Evolutionary conservation across 2,888 invertebrate species (phyloP), one percentile per base, ranked within the genome.

Genomic region (Pinctada fucata): DNA sequence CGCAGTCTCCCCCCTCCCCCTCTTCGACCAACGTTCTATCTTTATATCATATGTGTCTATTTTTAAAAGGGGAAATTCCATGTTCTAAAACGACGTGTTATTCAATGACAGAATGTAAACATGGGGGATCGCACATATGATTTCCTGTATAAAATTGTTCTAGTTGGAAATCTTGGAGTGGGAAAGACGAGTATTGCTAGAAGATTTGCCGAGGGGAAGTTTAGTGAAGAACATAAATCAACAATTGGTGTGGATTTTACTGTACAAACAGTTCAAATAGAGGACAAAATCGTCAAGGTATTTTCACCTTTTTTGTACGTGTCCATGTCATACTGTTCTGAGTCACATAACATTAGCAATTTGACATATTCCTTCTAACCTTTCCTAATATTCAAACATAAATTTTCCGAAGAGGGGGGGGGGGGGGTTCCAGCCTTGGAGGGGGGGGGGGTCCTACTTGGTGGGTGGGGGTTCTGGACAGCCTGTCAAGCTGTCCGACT

Each of bases 171-270:
- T 50, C 58, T 31, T 65, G 71, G 66, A 8, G 79, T 79, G 10
- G 79, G 79, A 3, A 79, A 79, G 48, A 72, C 79, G 0, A 79
- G 79, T 67, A 52, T 79, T 31, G 71, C 73, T 3, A 69, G 63
- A 45, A 31, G 75, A 10, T 79, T 75, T 58, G 65, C 71, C 13
- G 71, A 71, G 2, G 79, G 63, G 6, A 71, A 66, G 52, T 79
- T 79, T 67, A 52, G 67, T 16, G 50, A 65, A 2, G 68, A 71
- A 13, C 74, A 79, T 67, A 79, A 75, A 49, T 51, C 75, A 0
- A 79, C 79, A 0, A 79, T 79, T 63, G 79, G 79, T 13, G 79
- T 79, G 13, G 79, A 79, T 67, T 79, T 79, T n/a, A 75, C 79
- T 16, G 75, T 79, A 13, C 75, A 72, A 67, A 79, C 79, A 3